Base-by-base conservation (phyloP, 1,140 invertebrate species). In the Leptestheria dahalacensis region DNA sequence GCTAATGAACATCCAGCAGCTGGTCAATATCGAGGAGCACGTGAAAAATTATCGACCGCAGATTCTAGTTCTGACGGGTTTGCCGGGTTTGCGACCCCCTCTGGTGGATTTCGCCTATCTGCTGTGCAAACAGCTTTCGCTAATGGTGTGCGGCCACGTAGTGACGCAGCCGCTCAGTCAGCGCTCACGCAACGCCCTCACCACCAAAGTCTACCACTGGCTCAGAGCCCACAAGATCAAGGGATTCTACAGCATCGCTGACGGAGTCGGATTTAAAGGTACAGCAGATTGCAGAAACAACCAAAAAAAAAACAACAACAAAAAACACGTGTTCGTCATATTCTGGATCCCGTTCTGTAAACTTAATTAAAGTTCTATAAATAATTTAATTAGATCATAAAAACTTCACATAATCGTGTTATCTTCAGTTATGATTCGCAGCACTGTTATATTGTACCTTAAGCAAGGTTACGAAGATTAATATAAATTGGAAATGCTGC, bases 11-110 rank as follows among this genome's bases (percentile, higher is more conserved):
- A 84, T 92, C 2, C 84, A 93, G 63, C 88, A 93, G 66, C 73
- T 98, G 47, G 86, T 88, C 62, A 79, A 82, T 48, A 85, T 93
- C 2, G 88, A 92, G 63, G 92, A 97, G 57, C 93, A 97, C 69
- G 91, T 97, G 0, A 97, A 97, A 75, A 97, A 97, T 74, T 97
- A 91, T 71, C 79, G 89, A 65, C 95, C 94, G 0, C 86, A 91
- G 72, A 83, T 97, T 60, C 72, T 98, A 18, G 88, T 96, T 15
- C 73, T 98, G 21, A 85, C 85, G 10, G 94, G 93, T 0, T 78
- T 83, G 66, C 93, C 93, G 0, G 84, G 80, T 48, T 77, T 82
- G 12, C 76, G 94, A 41, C 87, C 91, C 0, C 78, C 88, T 0
- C 77, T 98, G 0, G 82, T 96, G 0, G 91, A 97, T 68, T 92